Conservation (phyloP, 2,113 vertebrate genomes). For the Syngnathus typhle region DNA sequence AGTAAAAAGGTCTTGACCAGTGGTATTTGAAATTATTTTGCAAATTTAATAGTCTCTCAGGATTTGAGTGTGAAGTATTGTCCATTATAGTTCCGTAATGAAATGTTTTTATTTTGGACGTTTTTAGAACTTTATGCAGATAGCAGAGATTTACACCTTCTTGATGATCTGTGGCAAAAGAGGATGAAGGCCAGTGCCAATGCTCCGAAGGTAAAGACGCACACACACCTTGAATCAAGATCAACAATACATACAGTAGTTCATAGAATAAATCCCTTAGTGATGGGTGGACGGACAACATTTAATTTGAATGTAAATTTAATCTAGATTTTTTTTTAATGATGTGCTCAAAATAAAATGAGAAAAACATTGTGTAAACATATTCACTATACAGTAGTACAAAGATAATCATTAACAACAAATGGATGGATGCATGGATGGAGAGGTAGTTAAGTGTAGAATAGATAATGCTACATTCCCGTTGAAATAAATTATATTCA, state of each 20-base stretch:
- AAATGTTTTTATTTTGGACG: background rate
- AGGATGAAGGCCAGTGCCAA: background rate
- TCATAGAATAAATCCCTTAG: too few relatives aligned
- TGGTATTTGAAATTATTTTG: too few relatives aligned
- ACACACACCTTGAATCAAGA: background rate
- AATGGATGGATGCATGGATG: too few relatives aligned
- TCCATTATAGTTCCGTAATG: background rate
- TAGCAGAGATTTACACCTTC: slow-evolving; percentile 6
- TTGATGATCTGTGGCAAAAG: slow-evolving; percentile 8
- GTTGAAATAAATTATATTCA: background rate
- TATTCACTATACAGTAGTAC: too few relatives aligned
- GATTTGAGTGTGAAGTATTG: background rate
- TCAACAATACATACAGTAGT: too few relatives aligned
- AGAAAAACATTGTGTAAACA: too few relatives aligned
- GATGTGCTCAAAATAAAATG: too few relatives aligned
- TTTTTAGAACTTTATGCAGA: background rate
- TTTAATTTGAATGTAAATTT: too few relatives aligned
- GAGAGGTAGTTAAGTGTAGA: background rate
- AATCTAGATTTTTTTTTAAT: too few relatives aligned
- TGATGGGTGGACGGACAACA: too few relatives aligned
- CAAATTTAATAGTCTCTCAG: background rate
- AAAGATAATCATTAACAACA: too few relatives aligned
- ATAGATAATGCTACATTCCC: background rate
- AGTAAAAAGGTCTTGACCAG: too few relatives aligned
- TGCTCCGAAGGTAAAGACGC: slow-evolving; percentile 9